Percentiles rank a stretch among this genome's conserved stretches.
phyloP scores from a whole-genome alignment of 2,888 invertebrate genomes.

The Podotricha telesiphe region DNA sequence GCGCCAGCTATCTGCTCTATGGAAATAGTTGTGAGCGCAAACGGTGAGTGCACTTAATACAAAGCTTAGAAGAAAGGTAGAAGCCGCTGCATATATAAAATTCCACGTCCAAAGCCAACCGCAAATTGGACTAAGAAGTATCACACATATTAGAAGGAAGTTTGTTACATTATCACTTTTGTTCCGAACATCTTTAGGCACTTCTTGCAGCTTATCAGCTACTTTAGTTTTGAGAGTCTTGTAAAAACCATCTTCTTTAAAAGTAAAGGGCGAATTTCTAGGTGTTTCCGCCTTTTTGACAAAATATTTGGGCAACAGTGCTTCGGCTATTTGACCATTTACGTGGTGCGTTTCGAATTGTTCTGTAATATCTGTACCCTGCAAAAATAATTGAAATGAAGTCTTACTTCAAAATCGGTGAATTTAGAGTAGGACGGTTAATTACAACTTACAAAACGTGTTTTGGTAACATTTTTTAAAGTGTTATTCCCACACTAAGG shows the following conservation, averaged over 20 bases:
- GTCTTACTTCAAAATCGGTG: background rate
- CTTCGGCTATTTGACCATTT: constrained; percentile 79
- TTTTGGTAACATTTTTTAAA: no score
- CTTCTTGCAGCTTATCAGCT: constrained; percentile 76
- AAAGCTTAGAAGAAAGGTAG: constrained; percentile 57
- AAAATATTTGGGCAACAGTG: constrained; percentile 86
- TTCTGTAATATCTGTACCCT: constrained; percentile 87
- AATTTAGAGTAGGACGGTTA: no score
- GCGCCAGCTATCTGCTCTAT: constrained; percentile 90
- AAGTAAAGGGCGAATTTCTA: constrained; percentile 89
- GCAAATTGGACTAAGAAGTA: constrained; percentile 57
- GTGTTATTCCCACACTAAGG: no score
- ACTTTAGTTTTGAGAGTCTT: constrained; percentile 87
- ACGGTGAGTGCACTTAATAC: constrained; percentile 73
- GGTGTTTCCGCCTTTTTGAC: constrained; percentile 84
- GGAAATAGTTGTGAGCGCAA: constrained; percentile 91
- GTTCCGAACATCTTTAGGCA: constrained; percentile 66
- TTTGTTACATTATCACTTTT: constrained; percentile 68
- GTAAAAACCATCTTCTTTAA: constrained; percentile 90
- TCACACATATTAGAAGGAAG: constrained; percentile 54
- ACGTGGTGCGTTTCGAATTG: constrained; percentile 86
- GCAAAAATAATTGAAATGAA: constrained; percentile 48
- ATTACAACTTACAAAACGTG: no score
- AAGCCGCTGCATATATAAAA: constrained; percentile 54
- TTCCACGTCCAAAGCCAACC: constrained; percentile 64